Base-by-base conservation (phyloP, 2,797 vertebrate genomes). In the Darevskia nairensis region DNA sequence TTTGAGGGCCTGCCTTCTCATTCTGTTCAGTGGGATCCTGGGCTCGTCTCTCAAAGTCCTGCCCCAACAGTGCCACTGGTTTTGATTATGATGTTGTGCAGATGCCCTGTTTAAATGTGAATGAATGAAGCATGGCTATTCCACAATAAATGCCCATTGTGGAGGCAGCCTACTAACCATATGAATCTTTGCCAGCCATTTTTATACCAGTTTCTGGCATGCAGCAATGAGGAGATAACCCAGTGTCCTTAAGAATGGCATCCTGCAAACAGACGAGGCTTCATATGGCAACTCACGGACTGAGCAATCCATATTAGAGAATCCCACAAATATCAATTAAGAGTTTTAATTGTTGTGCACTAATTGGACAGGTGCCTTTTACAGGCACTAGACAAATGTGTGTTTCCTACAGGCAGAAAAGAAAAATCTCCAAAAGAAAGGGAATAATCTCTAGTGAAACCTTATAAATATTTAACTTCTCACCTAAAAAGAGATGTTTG, bases 381-480 rank as follows among this genome's bases (percentile, higher is more conserved):
- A 81, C 32, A 88, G n/a, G 44, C 74, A 72, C 76, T 41, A 89
- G 66, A 32, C 27, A 88, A 80, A 93, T 92, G 46, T 71, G 84
- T 29, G 59, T 3, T 90, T 93, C 85, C 68, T 17, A 89, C 82
- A 71, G 72, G 66, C 92, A 92, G 82, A 35, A 35, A 35, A 35
- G 35, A 35, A 35, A 89, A 87, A 75, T 2, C 23, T 89, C 80
- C 66, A 27, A 23, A 95, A 23, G 61, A 23, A 91, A 10, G 3
- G 91, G 89, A 80, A 59, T 84, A 82, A 94, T 90, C 86, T 44
- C 71, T 59, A 86, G 77, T 66, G 75, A 82, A 64, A 85, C 39
- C 35, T 39, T 25, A 83, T 75, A 93, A 92, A 92, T 92, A 94
- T 77, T 94, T 90, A 93, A 94, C 44, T 79, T 78, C 82, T 89